Base-by-base conservation (phyloP, 1,140 invertebrate genomes). In the Gonioctena quinquepunctata region DNA sequence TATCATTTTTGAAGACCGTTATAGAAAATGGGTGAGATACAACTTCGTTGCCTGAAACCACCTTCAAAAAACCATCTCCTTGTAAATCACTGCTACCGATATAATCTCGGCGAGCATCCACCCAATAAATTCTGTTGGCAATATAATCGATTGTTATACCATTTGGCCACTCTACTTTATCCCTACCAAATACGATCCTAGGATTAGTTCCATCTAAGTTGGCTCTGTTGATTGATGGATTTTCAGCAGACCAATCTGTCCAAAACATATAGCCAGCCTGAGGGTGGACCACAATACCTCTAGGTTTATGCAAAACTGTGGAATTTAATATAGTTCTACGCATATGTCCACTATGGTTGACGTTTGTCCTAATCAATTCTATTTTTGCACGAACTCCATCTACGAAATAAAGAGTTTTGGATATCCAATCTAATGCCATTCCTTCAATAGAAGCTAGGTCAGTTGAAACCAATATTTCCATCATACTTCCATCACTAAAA, bases 371-470 rank as follows among this genome's bases (percentile, higher is more conserved):
- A 1, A 95, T 90, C 1, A 95, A 89, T 81, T 96, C 92, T 72
- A 96, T 94, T 75, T 89, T 90, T 74, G 90, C 88, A 50, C 89
- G 85, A 66, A 90, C 85, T 28, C 93, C 90, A 81, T 98, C 95
- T 1, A 96, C 94, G 83, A 96, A 97, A 82, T 96, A 98, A 0
- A 99, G 83, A 69, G 96, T 92, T 66, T 95, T 92, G 0, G 93
- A 92, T n/a, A 96, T 89, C 95, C 95, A 98, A 85, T 99, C 96
- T 27, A 94, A 88, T 0, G 94, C 92, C 89, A 98, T 93, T 7
- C 96, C 96, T 84, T 98, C 95, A 21, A 98, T 93, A 3, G 93
- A 94, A 28, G 90, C 88, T 33, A 96, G 83, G 76, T 92, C 89
- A 0, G 85, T 89, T 71, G 92, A 89, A 0, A 95, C 89, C 1